phyloP scores from a whole-genome alignment of 64 coral and sea anemone species.

The Platygyra sinensis region DNA sequence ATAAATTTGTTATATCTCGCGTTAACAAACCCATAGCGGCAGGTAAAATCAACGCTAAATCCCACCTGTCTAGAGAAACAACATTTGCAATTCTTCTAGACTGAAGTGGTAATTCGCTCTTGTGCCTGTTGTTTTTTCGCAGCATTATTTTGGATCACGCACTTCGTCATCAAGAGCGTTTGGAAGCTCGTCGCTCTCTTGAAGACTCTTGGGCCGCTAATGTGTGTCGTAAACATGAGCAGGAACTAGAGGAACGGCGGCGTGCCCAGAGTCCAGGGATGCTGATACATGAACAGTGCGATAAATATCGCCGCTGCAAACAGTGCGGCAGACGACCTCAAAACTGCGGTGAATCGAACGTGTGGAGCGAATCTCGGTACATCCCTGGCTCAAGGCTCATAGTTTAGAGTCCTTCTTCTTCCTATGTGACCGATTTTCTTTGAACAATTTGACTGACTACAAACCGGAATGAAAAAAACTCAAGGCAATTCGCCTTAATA shows the following conservation, averaged over 20 bases:
- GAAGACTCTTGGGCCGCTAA: conserved; percentile 76
- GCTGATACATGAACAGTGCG: conserved; percentile 85
- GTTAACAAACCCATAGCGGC: too few relatives aligned
- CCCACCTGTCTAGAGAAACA: too few relatives aligned
- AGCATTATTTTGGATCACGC: conserved; percentile 92
- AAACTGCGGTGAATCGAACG: conserved; percentile 88
- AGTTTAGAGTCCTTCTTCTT: conserved; percentile 23
- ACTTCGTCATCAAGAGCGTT: conserved; percentile 86
- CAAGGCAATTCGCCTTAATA: conserved; percentile 1
- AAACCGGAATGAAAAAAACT: background rate
- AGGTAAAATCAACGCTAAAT: too few relatives aligned
- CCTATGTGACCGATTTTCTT: background rate
- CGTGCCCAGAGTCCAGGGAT: conserved; percentile 56
- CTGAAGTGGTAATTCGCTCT: background rate
- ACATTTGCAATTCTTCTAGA: too few relatives aligned
- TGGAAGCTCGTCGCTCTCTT: conserved; percentile 61
- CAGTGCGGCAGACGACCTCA: conserved; percentile 75
- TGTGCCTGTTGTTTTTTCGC: conserved; percentile 2
- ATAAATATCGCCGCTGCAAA: conserved; percentile 75
- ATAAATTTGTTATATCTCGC: too few relatives aligned
- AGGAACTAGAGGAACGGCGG: conserved; percentile 50
- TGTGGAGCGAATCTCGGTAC: conserved; percentile 85
- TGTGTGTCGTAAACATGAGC: conserved; percentile 38
- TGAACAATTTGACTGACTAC: background rate
- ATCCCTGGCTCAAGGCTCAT: conserved; percentile 81